Conservation (phyloP, 1,140 invertebrate species). For the Panagrolaimus sp. region DNA sequence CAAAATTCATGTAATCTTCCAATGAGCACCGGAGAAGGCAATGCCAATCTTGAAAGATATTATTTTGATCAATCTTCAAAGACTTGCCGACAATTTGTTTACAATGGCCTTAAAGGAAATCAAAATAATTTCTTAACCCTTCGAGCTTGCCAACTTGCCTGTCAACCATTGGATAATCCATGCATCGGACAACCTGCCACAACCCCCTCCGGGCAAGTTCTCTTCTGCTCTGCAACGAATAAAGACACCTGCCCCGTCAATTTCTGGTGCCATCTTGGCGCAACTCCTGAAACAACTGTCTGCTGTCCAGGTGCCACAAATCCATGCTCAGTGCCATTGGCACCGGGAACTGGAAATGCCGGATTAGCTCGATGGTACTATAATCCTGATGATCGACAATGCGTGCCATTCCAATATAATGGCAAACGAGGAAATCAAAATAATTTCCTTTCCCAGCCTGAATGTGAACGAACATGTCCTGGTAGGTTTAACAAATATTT, state of each 20-base stretch:
- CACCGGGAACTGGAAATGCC: constrained; percentile 57
- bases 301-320: constrained; percentile 60
- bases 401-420: constrained; percentile 73
- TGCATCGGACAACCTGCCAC: constrained; percentile 59
- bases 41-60: constrained; percentile 54
- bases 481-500: constrained; percentile 34
- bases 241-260: constrained; percentile 58
- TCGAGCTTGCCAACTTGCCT: constrained; percentile 55
- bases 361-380: constrained; percentile 65
- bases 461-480: constrained; percentile 73
- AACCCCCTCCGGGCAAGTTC: constrained; percentile 50
- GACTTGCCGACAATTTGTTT: constrained; percentile 60
- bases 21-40: constrained; percentile 58
- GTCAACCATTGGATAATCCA: constrained; percentile 58
- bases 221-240: constrained; percentile 53
- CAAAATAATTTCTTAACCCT: constrained; percentile 61
- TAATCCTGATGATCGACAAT: constrained; percentile 68
- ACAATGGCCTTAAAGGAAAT: constrained; percentile 62
- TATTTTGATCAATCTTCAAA: constrained; percentile 59
- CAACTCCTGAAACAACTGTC: constrained; percentile 58
- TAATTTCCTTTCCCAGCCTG: constrained; percentile 73
- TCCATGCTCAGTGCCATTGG: constrained; percentile 56
- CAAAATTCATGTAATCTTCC: constrained; percentile 55
- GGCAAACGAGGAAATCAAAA: constrained; percentile 80
- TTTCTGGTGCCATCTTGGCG: constrained; percentile 59